phyloP scores from a whole-genome alignment of 2,797 vertebrate genomes.

The Vireo griseus region DNA sequence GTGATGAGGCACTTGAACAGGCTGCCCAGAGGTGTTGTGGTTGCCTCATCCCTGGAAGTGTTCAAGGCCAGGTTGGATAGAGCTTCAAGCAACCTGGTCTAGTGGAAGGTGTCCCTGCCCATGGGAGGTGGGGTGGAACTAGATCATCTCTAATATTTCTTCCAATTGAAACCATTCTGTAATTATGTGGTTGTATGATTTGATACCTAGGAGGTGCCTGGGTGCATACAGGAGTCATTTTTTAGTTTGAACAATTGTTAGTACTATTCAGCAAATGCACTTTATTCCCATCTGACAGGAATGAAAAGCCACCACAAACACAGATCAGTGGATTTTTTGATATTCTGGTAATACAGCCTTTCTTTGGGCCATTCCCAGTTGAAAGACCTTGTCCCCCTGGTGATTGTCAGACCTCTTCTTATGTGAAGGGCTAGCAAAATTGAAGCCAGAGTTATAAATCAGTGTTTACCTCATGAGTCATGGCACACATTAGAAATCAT shows the following conservation, averaged over 20 bases:
- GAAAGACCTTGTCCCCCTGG: neutral
- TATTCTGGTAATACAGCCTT: neutral
- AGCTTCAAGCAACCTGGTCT: neutral
- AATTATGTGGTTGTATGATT: neutral
- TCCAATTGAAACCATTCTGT: neutral
- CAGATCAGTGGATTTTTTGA: neutral
- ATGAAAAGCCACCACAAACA: neutral
- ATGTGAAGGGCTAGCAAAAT: neutral
- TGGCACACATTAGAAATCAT: neutral
- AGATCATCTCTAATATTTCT: neutral
- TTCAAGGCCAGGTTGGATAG: neutral
- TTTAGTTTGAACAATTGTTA: neutral
- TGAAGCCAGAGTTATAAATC: neutral
- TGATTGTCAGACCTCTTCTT: neutral
- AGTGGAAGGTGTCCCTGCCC: neutral
- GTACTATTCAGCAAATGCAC: neutral
- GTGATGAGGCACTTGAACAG: neutral
- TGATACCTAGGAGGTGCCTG: neutral
- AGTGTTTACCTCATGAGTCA: neutral
- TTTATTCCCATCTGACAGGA: neutral
- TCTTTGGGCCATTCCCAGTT: rapidly evolving
- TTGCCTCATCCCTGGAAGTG: neutral
- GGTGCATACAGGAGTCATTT: rapidly evolving
- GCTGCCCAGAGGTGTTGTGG: neutral
- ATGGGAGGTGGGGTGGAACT: rapidly evolving